These are phyloP conservation scores for Sardinella longiceps DNA, from an alignment of 2,797 vertebrate genomes.

Conservation along the genomic window DNA sequence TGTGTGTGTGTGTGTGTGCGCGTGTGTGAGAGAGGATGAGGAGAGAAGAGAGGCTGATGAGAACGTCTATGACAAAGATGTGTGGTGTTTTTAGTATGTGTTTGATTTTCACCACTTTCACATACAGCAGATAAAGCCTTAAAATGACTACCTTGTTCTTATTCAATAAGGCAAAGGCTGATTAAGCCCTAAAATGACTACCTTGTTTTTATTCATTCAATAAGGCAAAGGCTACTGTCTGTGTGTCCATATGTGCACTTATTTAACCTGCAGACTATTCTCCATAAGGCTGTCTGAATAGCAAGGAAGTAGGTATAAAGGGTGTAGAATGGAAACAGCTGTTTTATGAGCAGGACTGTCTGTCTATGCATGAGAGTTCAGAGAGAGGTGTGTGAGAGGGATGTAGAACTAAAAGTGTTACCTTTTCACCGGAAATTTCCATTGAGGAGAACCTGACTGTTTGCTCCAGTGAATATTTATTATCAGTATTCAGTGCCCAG, in stretches of 20 bases:
- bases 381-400: neutral
- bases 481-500: constrained; percentile 80
- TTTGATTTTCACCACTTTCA: constrained; percentile 43
- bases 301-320: neutral
- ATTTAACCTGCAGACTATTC: neutral
- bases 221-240: neutral
- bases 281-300: neutral
- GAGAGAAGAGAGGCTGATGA: too few species aligned
- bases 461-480: constrained; percentile 46
- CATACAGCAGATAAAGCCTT: too few species aligned
- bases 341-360: neutral
- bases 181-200: too few species aligned
- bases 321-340: neutral
- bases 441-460: neutral
- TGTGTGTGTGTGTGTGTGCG: neutral
- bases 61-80: neutral
- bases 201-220: too few species aligned
- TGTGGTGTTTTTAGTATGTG: neutral
- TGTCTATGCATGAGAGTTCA: neutral
- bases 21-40: too few species aligned
- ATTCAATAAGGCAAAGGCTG: too few species aligned
- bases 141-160: too few species aligned
- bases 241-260: neutral
- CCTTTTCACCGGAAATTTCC: neutral
- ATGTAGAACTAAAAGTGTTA: neutral